Conservation (phyloP, 2,113 vertebrate genomes). For the Daubentonia madagascariensis region DNA sequence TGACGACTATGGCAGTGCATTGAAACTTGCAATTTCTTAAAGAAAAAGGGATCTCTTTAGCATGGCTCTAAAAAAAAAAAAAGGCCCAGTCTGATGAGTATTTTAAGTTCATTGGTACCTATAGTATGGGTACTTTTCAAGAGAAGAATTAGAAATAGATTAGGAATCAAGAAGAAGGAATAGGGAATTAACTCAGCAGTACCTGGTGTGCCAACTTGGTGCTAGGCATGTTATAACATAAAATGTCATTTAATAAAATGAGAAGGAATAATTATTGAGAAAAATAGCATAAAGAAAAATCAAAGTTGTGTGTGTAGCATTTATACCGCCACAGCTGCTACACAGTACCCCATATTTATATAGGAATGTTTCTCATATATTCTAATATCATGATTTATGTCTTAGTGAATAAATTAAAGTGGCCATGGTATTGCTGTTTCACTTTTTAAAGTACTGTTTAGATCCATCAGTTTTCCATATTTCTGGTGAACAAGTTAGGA, state of each 20-base stretch:
- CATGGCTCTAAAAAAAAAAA: neutral
- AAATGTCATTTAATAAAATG: neutral
- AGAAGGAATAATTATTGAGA: neutral
- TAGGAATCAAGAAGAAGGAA: neutral
- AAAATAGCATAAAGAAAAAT: neutral
- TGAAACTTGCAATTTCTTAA: neutral
- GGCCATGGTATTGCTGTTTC: neutral
- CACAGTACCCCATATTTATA: neutral
- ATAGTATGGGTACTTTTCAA: neutral
- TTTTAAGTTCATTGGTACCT: neutral
- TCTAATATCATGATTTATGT: neutral
- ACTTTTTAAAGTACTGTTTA: neutral
- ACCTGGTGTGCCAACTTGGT: neutral
- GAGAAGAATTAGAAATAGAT: neutral
- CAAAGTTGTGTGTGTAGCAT: neutral
- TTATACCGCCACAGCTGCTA: neutral
- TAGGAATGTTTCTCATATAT: neutral
- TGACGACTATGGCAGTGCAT: neutral
- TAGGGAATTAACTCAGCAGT: neutral
- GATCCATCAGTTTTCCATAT: neutral
- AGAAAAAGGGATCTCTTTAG: neutral
- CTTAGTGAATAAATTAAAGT: neutral
- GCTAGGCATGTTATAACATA: neutral
- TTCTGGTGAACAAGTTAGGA: neutral
- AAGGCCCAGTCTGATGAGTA: neutral